Percentiles rank a stretch among this genome's conserved stretches.
Conservation (phyloP, 2,888 invertebrate species). For the Synanthedon formicaeformis region DNA sequence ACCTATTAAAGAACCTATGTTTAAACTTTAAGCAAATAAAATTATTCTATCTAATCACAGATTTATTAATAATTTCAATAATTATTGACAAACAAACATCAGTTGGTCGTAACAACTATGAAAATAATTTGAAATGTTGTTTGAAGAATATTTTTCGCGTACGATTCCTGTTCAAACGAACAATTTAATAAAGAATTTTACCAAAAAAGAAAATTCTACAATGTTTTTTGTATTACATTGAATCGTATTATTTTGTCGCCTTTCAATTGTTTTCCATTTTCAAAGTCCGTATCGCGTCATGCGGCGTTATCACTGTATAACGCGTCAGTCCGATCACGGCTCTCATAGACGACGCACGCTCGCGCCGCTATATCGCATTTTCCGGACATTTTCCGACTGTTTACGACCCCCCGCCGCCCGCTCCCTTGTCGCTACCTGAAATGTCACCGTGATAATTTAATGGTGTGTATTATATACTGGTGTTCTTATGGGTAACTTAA, state of each 20-base stretch:
- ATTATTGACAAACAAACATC: too few relatives aligned
- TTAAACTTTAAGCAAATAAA: too few relatives aligned
- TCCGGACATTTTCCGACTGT: conserved; percentile 38
- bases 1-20: too few relatives aligned
- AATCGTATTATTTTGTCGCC: conserved; percentile 11
- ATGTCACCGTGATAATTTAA: conserved; percentile 50
- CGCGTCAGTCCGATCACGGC: conserved; percentile 45
- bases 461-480: conserved; percentile 44
- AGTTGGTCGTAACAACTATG: too few relatives aligned
- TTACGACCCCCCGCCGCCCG: conserved; percentile 25
- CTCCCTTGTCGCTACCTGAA: conserved; percentile 31
- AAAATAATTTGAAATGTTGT: too few relatives aligned
- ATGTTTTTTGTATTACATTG: too few relatives aligned
- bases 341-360: conserved; percentile 40
- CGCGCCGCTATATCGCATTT: conserved; percentile 19
- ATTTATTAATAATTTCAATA: too few relatives aligned
- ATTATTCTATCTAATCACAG: too few relatives aligned
- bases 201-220: too few relatives aligned
- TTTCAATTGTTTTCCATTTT: conserved; percentile 63
- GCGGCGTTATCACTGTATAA: conserved; percentile 48
- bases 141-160: too few relatives aligned
- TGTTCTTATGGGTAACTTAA: conserved; percentile 26
- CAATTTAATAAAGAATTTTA: too few relatives aligned
- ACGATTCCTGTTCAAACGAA: too few relatives aligned
- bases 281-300: conserved; percentile 35